phyloP scores from a whole-genome alignment of 2,113 vertebrate species.

The Falcunculus frontatus region DNA sequence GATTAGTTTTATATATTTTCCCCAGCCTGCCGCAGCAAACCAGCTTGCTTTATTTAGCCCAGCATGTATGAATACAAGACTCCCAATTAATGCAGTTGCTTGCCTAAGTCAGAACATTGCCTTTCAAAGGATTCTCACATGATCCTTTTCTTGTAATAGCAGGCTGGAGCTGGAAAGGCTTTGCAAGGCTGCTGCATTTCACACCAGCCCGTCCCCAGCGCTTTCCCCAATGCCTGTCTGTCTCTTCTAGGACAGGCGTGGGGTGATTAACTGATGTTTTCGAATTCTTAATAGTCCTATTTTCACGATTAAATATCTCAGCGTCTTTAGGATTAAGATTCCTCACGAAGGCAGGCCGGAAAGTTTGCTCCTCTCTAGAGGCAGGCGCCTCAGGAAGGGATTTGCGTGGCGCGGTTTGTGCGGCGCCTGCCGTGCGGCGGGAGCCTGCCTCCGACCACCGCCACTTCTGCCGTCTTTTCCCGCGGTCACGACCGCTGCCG shows the following conservation, averaged over 20 bases:
- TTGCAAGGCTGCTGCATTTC: slow-evolving; percentile 48
- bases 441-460: not conserved
- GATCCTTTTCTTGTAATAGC: slow-evolving; percentile 33
- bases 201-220: slow-evolving; percentile 41
- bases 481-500: not conserved
- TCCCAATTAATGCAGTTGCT: slow-evolving; percentile 62
- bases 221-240: not conserved
- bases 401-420: not conserved
- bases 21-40: slow-evolving; percentile 51
- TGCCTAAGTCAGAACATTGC: slow-evolving; percentile 51
- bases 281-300: slow-evolving; percentile 37
- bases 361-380: not conserved
- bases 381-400: not conserved
- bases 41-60: slow-evolving; percentile 66
- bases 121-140: slow-evolving; percentile 60
- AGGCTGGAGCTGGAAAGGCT: slow-evolving; percentile 35
- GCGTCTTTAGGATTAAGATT: not conserved
- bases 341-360: not conserved
- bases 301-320: slow-evolving; percentile 17
- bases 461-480: not conserved
- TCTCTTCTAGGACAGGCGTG: slow-evolving; percentile 19
- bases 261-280: slow-evolving; percentile 58
- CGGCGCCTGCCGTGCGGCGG: not conserved
- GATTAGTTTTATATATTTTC: slow-evolving; percentile 44
- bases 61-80: slow-evolving; percentile 65